A percentile compares a stretch with the other conserved stretches of the same genome.
These are phyloP conservation scores for Drosophila kanapiae DNA, from an alignment of 1,140 invertebrate genomes.

Conservation along the genomic window DNA sequence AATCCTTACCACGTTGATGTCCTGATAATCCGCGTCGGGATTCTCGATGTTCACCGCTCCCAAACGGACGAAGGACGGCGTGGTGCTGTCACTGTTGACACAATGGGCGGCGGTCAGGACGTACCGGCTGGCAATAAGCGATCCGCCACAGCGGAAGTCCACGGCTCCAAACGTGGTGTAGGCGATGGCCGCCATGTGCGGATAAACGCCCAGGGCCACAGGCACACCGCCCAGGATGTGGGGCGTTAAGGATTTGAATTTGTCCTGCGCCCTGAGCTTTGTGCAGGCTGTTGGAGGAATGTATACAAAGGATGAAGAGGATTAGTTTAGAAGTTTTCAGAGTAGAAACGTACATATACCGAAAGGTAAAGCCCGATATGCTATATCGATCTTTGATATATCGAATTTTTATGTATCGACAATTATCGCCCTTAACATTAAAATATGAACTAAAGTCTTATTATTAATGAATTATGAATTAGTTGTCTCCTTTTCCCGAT, in stretches of 20 bases:
- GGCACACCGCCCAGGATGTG: conserved; percentile 74
- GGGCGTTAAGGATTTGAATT: conserved; percentile 4
- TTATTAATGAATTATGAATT: too few relatives aligned
- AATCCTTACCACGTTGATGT: conserved; percentile 53
- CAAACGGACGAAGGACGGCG: conserved; percentile 62
- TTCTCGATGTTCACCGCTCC: conserved; percentile 60
- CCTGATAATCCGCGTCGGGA: conserved; percentile 24
- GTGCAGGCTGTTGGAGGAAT: conserved; percentile 43
- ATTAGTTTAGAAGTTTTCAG: too few relatives aligned
- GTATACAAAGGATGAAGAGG: neutral
- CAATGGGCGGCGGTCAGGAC: conserved; percentile 92
- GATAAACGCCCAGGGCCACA: conserved; percentile 65
- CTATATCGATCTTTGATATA: too few relatives aligned
- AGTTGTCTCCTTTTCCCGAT: too few relatives aligned
- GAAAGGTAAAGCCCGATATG: too few relatives aligned
- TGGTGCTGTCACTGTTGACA: conserved; percentile 80
- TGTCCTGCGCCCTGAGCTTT: conserved; percentile 6
- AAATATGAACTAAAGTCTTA: too few relatives aligned
- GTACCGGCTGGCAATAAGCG: conserved; percentile 84
- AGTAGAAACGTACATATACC: too few relatives aligned
- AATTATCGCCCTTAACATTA: too few relatives aligned
- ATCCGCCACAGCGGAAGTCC: conserved; percentile 86
- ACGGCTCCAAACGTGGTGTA: conserved; percentile 33
- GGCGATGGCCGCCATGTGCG: conserved; percentile 80
- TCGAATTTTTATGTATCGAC: too few relatives aligned